Percentiles rank a stretch among this genome's conserved stretches.
These are phyloP conservation scores for Takifugu bimaculatus DNA, from an alignment of 2,113 vertebrate species.

Conservation along the genomic window DNA sequence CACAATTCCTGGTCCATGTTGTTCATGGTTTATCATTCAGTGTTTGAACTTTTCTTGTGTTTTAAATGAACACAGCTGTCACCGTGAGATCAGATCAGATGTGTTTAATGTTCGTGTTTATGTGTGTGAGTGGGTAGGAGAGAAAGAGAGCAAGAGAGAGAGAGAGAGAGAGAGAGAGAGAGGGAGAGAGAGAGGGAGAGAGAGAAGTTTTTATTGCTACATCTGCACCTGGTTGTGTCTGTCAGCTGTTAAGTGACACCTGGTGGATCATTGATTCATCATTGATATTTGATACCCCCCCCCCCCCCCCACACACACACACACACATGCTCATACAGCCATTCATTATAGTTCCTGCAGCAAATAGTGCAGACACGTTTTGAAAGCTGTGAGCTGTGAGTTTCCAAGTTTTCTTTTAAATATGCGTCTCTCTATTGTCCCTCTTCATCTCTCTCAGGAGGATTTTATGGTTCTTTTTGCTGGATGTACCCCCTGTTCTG, in stretches of 20 bases:
- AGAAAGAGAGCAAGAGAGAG: not conserved
- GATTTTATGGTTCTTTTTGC: too few relatives aligned
- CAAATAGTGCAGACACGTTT: not conserved
- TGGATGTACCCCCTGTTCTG: too few relatives aligned
- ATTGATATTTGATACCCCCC: not conserved
- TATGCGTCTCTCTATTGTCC: too few relatives aligned
- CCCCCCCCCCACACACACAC: not conserved
- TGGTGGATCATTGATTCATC: not conserved
- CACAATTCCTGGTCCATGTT: too few relatives aligned
- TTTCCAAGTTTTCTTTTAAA: too few relatives aligned
- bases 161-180: not conserved
- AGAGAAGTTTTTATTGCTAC: not conserved
- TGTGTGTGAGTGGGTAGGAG: constrained; percentile 4
- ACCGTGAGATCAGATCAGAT: too few relatives aligned
- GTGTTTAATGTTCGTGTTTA: not conserved
- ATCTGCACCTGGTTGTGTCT: constrained; percentile 46
- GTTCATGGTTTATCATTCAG: too few relatives aligned
- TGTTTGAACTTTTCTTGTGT: too few relatives aligned
- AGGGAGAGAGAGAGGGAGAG: too few relatives aligned
- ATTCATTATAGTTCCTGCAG: not conserved
- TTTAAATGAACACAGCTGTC: too few relatives aligned
- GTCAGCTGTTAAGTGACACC: constrained; percentile 28
- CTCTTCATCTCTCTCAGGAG: too few relatives aligned
- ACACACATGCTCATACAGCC: not conserved
- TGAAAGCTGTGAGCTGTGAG: not conserved